Base-by-base conservation (phyloP, 2,113 vertebrate genomes). In the Aplodontia rufa region DNA sequence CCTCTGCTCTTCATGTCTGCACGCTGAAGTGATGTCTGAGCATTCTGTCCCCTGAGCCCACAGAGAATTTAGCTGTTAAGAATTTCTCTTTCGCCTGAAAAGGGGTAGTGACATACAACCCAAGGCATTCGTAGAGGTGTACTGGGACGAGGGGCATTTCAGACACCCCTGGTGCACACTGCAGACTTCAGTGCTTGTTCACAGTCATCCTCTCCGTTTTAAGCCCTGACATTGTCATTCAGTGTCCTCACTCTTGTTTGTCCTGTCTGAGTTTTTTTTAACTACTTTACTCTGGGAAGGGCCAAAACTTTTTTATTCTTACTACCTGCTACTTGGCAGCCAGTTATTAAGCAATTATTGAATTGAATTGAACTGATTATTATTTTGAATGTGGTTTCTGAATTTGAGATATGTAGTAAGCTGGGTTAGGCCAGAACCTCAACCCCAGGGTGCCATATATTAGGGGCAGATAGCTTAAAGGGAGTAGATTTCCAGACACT, bases 51-150 rank as follows among this genome's bases (percentile, higher is more conserved):
- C 35, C 12, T 81, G 58, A n/a, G 69, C 42, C 40, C 53, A 88
- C 17, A 82, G 76, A 58, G n/a, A 85, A 85, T 55, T 82, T 58
- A 81, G 20, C 24, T 87, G 42, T 78, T 66, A 76, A 75, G 74
- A 88, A 51, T 37, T 60, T 89, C 71, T 88, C 32, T 53, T 93
- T 87, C 37, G n/a, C n/a, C n/a, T n/a, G n/a, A n/a, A n/a, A n/a
- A n/a, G n/a, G n/a, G n/a, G n/a, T n/a, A n/a, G n/a, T n/a, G n/a
- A n/a, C n/a, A n/a, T n/a, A n/a, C n/a, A n/a, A n/a, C n/a, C n/a
- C n/a, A n/a, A n/a, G n/a, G n/a, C n/a, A n/a, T n/a, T n/a, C n/a
- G n/a, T n/a, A n/a, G n/a, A n/a, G n/a, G n/a, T n/a, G n/a, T n/a
- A n/a, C n/a, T n/a, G n/a, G n/a, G n/a, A n/a, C n/a, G n/a, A n/a